These are phyloP conservation scores for Gymnogyps californianus DNA, from an alignment of 2,113 vertebrate species.

Conservation along the genomic window DNA sequence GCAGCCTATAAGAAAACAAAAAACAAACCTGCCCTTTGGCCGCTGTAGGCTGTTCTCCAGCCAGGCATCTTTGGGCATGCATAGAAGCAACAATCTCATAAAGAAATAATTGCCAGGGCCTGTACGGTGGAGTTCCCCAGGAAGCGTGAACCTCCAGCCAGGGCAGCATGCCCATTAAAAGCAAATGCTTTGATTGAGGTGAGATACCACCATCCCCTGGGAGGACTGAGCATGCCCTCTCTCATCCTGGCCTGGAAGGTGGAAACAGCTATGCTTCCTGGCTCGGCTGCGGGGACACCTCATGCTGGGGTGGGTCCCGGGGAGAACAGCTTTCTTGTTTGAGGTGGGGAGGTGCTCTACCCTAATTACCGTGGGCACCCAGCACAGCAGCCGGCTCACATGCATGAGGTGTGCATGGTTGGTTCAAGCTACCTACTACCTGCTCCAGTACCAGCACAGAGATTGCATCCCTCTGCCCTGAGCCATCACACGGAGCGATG, in stretches of 20 bases:
- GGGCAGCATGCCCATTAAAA: neutral
- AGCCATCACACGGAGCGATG: accelerated
- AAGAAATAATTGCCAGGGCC: neutral
- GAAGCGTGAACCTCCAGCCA: neutral
- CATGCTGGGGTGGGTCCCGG: neutral
- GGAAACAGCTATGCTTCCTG: neutral
- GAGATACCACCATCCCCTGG: neutral
- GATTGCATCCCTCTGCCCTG: neutral
- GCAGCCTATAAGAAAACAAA: neutral
- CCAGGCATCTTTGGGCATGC: neutral
- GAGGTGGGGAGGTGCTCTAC: neutral
- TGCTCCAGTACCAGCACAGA: neutral
- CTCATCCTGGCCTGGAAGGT: neutral
- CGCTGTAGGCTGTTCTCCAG: neutral
- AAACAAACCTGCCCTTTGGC: neutral
- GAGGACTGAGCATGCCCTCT: neutral
- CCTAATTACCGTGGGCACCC: too few relatives aligned
- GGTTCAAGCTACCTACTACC: neutral
- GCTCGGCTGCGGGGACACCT: neutral
- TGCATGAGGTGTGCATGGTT: neutral
- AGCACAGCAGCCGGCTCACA: neutral
- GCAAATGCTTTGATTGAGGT: neutral
- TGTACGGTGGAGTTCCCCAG: neutral
- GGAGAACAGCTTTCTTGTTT: neutral
- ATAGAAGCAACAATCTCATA: neutral